These are phyloP conservation scores for Aphis gossypii DNA, from an alignment of 1,140 invertebrate species.

Conservation along the genomic window DNA sequence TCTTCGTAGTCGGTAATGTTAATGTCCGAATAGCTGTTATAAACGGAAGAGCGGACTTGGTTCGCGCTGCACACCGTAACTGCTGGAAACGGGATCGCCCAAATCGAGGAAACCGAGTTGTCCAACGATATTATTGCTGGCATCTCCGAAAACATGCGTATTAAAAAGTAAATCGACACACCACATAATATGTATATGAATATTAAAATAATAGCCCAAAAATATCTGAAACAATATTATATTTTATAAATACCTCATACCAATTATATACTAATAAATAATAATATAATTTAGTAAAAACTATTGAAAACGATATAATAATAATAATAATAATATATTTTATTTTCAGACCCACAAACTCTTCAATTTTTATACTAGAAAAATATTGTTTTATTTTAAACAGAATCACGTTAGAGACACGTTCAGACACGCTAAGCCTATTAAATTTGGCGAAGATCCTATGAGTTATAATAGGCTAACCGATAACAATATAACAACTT, in stretches of 20 bases:
- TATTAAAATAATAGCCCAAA: background rate
- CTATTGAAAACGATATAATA: too few relatives aligned
- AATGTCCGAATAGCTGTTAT: background rate
- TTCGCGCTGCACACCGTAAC: conserved; percentile 26
- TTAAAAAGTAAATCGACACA: background rate
- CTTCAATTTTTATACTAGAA: background rate
- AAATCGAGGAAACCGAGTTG: background rate
- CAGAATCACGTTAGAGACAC: too few relatives aligned
- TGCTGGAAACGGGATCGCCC: conserved; percentile 33
- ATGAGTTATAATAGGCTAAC: too few relatives aligned
- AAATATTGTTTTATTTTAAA: background rate
- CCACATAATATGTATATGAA: conserved; percentile 9
- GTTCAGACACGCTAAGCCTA: background rate
- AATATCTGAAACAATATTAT: background rate
- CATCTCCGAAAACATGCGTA: background rate
- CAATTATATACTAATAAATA: background rate
- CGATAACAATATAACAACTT: too few relatives aligned
- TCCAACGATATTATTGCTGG: conserved; percentile 26
- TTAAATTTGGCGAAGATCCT: background rate
- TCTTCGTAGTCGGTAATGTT: background rate
- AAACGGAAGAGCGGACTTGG: conserved; percentile 16
- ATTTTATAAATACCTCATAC: background rate
- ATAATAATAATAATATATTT: too few relatives aligned
- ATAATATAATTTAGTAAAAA: background rate
- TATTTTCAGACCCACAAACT: background rate